Evolutionary conservation across 2,797 vertebrate genomes (phyloP).

Genomic region (Vespertilio murinus): DNA sequence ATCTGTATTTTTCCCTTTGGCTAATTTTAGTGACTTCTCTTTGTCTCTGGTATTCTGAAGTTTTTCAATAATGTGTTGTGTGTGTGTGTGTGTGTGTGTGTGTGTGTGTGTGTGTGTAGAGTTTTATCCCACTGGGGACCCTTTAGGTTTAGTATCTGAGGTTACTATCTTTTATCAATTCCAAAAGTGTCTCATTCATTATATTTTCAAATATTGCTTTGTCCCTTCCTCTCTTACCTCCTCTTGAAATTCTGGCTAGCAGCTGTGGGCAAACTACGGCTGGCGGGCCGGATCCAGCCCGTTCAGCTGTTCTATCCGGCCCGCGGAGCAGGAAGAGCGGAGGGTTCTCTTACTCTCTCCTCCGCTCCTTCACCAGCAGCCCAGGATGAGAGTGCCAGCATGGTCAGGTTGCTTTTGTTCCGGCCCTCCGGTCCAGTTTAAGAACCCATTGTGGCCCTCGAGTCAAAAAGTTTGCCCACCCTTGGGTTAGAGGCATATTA

Average conservation of each 20-base stretch:
- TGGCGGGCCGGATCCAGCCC: too few relatives aligned
- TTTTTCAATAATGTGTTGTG: neutral
- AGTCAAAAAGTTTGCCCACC: too few relatives aligned
- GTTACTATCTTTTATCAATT: constrained; percentile 8
- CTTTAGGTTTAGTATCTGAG: neutral
- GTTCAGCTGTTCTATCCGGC: too few relatives aligned
- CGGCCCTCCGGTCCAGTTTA: too few relatives aligned
- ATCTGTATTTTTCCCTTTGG: neutral
- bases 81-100: neutral
- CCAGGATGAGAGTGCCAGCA: too few relatives aligned
- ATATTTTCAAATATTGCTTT: neutral
- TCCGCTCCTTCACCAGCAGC: too few relatives aligned
- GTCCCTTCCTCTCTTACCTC: neutral
- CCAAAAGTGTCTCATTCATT: neutral
- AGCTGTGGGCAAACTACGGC: too few relatives aligned
- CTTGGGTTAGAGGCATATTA: neutral
- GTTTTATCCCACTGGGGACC: neutral
- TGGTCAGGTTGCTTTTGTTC: too few relatives aligned
- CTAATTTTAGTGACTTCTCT: neutral
- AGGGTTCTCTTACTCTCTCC: too few relatives aligned
- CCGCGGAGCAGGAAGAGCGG: too few relatives aligned
- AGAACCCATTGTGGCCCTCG: too few relatives aligned
- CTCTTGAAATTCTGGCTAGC: constrained; percentile 8
- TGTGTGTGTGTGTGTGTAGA: neutral
- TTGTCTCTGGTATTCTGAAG: constrained; percentile 8